Evolutionary conservation across 2,797 vertebrate genomes (phyloP), one percentile per base, ranked within the genome.

Genomic region (Loriculus beryllinus): DNA sequence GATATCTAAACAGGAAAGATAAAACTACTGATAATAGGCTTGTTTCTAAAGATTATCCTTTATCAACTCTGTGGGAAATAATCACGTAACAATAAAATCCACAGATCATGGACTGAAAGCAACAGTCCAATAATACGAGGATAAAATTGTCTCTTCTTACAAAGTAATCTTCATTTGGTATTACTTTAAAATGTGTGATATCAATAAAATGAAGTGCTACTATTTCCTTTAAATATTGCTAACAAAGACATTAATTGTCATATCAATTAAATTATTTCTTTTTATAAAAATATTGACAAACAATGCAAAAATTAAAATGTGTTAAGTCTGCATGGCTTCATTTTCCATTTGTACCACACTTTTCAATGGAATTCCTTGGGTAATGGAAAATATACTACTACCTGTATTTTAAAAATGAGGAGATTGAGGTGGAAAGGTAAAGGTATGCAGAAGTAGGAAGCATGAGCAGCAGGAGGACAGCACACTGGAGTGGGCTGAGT

Each of bases 51-150:
- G 7, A 18, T 63, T 84, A 68, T 77, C 80, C 25, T 86, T 82
- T 37, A 54, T 51, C 39, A 72, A 2, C 10, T 4, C 28, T 14
- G 35, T 62, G 22, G 54, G 49, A 88, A 93, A 84, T 12, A 54
- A 68, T 9, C 19, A 25, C 0, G 0, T 43, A 76, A 92, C 60
- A 83, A 56, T 68, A 77, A 86, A 72, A 72, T 39, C 16, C 6
- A 28, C 29, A 78, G 48, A 64, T 59, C 10, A 7, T 7, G 70
- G n/a, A 75, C 3, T 54, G 59, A 92, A 83, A 94, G 45, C 14
- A 68, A 33, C 0, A 0, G 19, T 52, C 39, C 21, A 45, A 25
- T 48, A 78, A 82, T 7, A 65, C 0, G 1, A 72, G 39, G 19
- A 89, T n/a, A 77, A 90, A 88, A 67, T 12, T 51, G 19, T 25